A percentile compares a stretch with the other conserved stretches of the same genome.
Evolutionary conservation across 2,888 invertebrate genomes (phyloP).

Genomic region (Achlya flavicornis): DNA sequence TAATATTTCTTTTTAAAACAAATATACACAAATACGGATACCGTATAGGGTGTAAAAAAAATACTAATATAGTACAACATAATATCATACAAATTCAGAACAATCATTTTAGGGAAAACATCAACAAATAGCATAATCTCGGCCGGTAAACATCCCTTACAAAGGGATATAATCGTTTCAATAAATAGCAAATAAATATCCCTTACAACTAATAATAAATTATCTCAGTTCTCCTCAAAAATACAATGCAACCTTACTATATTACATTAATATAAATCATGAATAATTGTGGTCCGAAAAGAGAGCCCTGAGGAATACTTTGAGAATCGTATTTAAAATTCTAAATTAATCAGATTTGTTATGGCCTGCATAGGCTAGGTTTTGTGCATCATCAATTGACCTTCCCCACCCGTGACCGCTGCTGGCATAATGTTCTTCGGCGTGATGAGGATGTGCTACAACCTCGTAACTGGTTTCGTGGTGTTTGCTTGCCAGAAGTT

Average conservation of each 20-base stretch:
- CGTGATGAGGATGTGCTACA: conserved; percentile 86
- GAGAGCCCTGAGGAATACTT: conserved; percentile 40
- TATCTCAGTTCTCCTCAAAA: conserved; percentile 51
- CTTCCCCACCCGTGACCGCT: conserved; percentile 87
- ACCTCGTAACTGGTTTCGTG: conserved; percentile 90
- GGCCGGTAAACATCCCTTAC: conserved; percentile 59
- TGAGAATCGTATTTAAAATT: background rate
- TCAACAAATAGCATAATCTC: conserved; percentile 54
- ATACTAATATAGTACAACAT: conserved; percentile 77
- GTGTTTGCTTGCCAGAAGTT: conserved; percentile 88
- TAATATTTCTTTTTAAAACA: conserved; percentile 53
- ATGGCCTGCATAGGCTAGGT: conserved; percentile 85
- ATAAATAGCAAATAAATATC: conserved; percentile 75
- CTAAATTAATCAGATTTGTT: conserved; percentile 64
- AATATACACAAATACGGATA: conserved; percentile 81
- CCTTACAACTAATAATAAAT: conserved; percentile 69
- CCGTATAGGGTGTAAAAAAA: conserved; percentile 71
- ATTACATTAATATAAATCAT: conserved; percentile 26
- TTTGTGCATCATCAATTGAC: conserved; percentile 79
- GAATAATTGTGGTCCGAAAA: conserved; percentile 44
- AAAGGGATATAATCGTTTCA: conserved; percentile 57
- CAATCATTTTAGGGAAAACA: conserved; percentile 68
- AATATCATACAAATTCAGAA: conserved; percentile 77
- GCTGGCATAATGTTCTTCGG: conserved; percentile 81
- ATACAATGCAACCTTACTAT: conserved; percentile 25